Conservation (phyloP, 2,888 invertebrate genomes). For the Trimorus sp. region DNA sequence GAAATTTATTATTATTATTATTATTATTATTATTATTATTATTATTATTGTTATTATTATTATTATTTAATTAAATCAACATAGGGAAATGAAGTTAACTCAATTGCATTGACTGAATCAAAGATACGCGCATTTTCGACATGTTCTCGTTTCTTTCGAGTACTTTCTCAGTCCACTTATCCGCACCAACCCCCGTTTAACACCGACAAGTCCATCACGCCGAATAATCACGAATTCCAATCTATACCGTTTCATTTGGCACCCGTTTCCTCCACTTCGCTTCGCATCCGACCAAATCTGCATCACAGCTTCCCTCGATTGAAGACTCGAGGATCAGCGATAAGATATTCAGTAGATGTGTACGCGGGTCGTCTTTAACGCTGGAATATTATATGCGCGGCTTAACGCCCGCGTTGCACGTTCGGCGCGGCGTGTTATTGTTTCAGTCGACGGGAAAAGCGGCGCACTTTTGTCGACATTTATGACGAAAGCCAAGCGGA, state of each 20-base stretch:
- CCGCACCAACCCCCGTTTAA: too few species aligned
- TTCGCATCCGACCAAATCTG: slow-evolving; percentile 16
- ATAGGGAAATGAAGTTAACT: too few species aligned
- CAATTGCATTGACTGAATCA: too few species aligned
- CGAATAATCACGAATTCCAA: slow-evolving; percentile 17
- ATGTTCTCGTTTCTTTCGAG: too few species aligned
- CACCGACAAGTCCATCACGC: background rate
- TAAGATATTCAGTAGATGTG: slow-evolving; percentile 37
- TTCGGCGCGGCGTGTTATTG: slow-evolving; percentile 28
- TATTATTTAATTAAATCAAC: too few species aligned
- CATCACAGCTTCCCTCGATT: slow-evolving; percentile 16
- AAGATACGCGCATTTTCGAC: too few species aligned
- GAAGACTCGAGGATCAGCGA: slow-evolving; percentile 25
- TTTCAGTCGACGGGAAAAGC: slow-evolving; percentile 6
- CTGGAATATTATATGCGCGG: slow-evolving; percentile 19
- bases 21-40: too few species aligned
- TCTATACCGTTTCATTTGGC: slow-evolving; percentile 19
- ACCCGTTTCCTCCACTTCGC: background rate
- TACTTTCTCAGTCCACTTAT: too few species aligned
- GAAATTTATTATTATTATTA: too few species aligned
- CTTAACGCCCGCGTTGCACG: background rate
- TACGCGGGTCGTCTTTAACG: slow-evolving; percentile 16
- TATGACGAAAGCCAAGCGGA: background rate
- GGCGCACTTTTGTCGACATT: background rate
- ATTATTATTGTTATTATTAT: too few species aligned